phyloP scores from a whole-genome alignment of 2,113 vertebrate genomes.

The Enhydra lutris region DNA sequence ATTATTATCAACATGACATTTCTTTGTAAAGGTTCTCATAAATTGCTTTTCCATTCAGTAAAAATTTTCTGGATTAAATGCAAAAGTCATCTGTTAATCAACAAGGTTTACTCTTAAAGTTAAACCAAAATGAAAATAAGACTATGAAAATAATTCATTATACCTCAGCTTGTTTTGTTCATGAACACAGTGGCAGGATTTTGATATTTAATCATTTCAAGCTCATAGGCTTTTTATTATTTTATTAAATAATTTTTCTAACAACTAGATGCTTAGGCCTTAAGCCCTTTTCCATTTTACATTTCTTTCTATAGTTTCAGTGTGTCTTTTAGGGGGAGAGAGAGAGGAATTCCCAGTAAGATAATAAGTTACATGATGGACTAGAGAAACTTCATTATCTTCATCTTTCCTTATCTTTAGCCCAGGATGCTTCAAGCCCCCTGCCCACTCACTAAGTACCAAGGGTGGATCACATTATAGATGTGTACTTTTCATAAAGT shows the following conservation, averaged over 20 bases:
- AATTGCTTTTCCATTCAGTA: slow-evolving; percentile 34
- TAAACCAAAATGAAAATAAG: slow-evolving; percentile 22
- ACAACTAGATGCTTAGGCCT: background rate
- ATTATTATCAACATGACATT: slow-evolving; percentile 47
- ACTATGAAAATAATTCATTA: background rate
- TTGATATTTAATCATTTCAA: background rate
- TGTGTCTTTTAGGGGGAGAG: background rate
- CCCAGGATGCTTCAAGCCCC: too few species aligned
- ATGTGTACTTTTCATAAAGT: background rate
- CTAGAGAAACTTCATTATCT: background rate
- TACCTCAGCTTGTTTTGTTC: background rate
- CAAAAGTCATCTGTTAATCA: slow-evolving; percentile 29
- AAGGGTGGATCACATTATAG: background rate
- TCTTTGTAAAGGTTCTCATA: slow-evolving; percentile 30
- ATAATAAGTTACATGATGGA: background rate
- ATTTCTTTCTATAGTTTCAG: background rate
- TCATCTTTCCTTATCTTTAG: background rate
- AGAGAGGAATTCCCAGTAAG: background rate
- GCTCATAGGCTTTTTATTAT: background rate
- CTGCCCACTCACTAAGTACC: background rate
- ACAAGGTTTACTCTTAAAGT: background rate
- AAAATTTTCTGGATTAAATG: background rate
- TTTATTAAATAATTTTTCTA: background rate
- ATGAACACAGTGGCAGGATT: background rate
- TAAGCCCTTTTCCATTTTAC: background rate